Evolutionary conservation across 2,797 vertebrate genomes (phyloP).

Genomic region (Pelodytes ibericus): DNA sequence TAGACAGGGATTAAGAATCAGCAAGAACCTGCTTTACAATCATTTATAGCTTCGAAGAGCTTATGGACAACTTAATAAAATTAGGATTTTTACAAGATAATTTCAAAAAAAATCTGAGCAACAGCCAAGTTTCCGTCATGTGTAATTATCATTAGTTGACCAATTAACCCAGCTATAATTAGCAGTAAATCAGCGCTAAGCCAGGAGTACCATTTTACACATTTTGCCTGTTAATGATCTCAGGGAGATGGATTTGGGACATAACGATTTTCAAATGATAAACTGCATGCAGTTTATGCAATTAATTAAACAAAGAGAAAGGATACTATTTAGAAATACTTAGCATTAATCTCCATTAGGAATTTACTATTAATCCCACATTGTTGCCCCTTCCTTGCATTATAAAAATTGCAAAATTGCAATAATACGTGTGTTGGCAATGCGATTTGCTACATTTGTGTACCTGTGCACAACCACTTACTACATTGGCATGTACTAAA

Average conservation of each 20-base stretch:
- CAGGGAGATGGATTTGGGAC: background rate
- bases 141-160: slow-evolving; percentile 34
- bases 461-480: no score
- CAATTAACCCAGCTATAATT: slow-evolving; percentile 35
- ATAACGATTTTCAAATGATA: slow-evolving; percentile 3
- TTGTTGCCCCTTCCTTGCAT: background rate
- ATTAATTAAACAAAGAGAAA: slow-evolving; percentile 15
- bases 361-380: slow-evolving; percentile 14
- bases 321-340: slow-evolving; percentile 7
- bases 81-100: no score
- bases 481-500: no score
- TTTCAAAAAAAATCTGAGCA: background rate
- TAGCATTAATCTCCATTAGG: slow-evolving; percentile 21
- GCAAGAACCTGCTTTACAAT: no score
- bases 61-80: no score
- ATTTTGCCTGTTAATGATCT: slow-evolving; percentile 22
- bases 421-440: no score
- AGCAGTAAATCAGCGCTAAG: slow-evolving; percentile 7
- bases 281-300: background rate
- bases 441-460: no score
- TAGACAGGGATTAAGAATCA: no score
- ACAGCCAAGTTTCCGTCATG: slow-evolving; percentile 18
- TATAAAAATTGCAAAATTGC: no score
- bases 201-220: background rate
- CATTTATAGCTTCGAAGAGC: no score